phyloP scores from a whole-genome alignment of 30 jellyfish, hydroid and myxozoan species.

The Aurelia aurita region DNA sequence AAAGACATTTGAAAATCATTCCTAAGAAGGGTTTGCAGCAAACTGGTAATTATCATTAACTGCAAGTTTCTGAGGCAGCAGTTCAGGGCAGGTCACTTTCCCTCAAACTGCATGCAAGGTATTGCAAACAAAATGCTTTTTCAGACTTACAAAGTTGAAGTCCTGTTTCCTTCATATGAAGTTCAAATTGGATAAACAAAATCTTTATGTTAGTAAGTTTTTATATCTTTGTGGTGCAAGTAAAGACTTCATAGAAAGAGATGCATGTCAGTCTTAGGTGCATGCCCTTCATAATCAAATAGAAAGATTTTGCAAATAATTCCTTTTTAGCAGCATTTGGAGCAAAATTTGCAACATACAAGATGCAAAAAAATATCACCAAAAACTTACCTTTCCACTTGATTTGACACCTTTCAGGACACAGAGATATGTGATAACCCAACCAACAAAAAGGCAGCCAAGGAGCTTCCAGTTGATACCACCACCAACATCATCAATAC shows the following conservation, averaged over 20 bases:
- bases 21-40: too few species aligned
- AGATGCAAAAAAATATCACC: background rate
- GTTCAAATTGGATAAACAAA: background rate
- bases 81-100: too few species aligned
- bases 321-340: background rate
- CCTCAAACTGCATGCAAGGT: too few species aligned
- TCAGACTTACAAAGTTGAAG: too few species aligned
- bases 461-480: constrained; percentile 85
- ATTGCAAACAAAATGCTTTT: too few species aligned
- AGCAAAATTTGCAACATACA: background rate
- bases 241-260: background rate
- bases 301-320: background rate
- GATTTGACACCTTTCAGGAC: constrained; percentile 93
- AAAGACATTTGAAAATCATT: too few species aligned
- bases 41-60: too few species aligned
- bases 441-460: constrained; percentile 89
- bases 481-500: constrained; percentile 61
- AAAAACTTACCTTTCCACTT: constrained; percentile 83
- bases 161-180: too few species aligned
- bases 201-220: background rate
- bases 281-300: background rate
- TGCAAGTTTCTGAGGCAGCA: too few species aligned
- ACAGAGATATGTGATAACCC: constrained; percentile 88
- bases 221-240: too few species aligned
- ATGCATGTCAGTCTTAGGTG: background rate